Evolutionary conservation across 2,888 invertebrate genomes (phyloP), one percentile per base, ranked within the genome.

Genomic region (Hyles lineata): DNA sequence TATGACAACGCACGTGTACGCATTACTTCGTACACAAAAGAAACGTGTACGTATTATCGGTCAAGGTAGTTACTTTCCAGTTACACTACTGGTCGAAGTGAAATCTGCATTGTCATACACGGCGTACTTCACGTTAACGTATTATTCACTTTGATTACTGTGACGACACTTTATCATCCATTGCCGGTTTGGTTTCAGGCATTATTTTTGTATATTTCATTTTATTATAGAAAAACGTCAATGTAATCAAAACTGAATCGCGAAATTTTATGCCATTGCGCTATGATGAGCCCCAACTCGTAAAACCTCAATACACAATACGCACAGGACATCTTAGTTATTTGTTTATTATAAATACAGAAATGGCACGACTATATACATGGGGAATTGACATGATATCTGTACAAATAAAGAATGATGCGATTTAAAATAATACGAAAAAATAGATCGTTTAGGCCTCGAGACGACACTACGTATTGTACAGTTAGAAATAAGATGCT

Each of bases 301-400:
- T 79, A 80, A 85, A 85, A 85, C 80, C 81, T 83, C 80, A 83
- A 83, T 86, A 89, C 85, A 90, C 87, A 85, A 87, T 85, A 86
- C 78, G 89, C 87, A 90, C 84, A 83, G 80, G 81, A 82, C 89
- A 87, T 83, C 83, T 83, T 81, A 79, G 83, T 84, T 82, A 80
- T 80, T 50, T 35, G 72, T 75, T 83, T 77, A 81, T 86, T 85
- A 85, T 84, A 84, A 88, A 86, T 88, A 90, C 86, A 89, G 82
- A 84, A 89, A 94, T 94, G 93, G 94, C 94, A 94, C 94, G 83
- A 89, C 87, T 94, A 94, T 94, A 84, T 93, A 93, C 93, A 94
- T 85, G 83, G 86, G 92, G 89, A 93, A 94, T 94, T 94, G 94
- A 94, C 94, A 91, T 90, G 86, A 87, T 90, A 84, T 82, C 83